phyloP scores from a whole-genome alignment of 2,113 vertebrate species.

The Antigone vipio region DNA sequence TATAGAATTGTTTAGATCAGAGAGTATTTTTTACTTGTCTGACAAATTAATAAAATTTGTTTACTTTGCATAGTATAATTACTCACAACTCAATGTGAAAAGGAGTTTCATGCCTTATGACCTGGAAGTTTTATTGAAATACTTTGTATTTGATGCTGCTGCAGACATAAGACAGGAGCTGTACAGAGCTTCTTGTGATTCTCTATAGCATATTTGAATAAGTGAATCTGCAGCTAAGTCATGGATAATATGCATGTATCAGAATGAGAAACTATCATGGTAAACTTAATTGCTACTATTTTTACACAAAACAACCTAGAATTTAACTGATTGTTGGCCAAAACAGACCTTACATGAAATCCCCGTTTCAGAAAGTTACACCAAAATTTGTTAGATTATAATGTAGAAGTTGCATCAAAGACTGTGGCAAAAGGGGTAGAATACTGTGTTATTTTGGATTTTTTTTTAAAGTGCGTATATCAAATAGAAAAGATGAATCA shows the following conservation, averaged over 20 bases:
- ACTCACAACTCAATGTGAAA: background rate
- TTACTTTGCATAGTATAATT: background rate
- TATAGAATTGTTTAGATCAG: background rate
- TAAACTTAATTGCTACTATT: background rate
- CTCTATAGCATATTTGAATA: background rate
- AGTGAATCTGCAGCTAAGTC: background rate
- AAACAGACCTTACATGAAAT: background rate
- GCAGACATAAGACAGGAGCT: background rate
- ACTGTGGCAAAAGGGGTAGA: background rate
- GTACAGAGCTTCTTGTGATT: background rate
- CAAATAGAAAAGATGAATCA: background rate
- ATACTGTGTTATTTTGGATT: background rate
- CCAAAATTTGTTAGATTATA: background rate
- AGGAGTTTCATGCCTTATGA: background rate
- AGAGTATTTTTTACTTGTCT: background rate
- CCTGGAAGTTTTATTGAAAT: background rate
- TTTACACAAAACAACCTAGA: background rate
- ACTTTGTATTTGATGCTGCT: background rate
- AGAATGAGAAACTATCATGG: background rate
- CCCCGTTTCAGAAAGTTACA: background rate
- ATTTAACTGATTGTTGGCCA: background rate
- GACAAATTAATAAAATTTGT: background rate
- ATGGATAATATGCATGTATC: background rate
- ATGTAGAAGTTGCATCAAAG: background rate
- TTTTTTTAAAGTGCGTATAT: rapidly evolving